phyloP scores from a whole-genome alignment of 2,888 invertebrate species.

The Ypsolopha sequella region DNA sequence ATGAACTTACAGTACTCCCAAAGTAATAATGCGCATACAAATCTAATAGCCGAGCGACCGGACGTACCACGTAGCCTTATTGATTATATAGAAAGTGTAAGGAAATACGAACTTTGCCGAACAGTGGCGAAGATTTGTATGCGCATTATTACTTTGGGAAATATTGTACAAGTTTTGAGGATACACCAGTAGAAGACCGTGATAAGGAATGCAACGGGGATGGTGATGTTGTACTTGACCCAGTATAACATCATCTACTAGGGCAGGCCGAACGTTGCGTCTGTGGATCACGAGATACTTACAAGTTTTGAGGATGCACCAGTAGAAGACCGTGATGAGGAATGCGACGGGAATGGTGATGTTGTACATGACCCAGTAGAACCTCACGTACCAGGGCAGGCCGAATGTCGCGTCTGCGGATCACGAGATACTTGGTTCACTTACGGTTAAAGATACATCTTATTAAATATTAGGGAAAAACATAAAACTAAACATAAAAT shows the following conservation, averaged over 20 bases:
- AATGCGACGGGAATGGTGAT: conserved; percentile 58
- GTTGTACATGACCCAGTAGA: conserved; percentile 63
- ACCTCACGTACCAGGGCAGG: conserved; percentile 56
- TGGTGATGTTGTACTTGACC: conserved; percentile 60
- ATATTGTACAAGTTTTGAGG: conserved; percentile 41
- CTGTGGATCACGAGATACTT: conserved; percentile 25
- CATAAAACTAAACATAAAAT: too few species aligned
- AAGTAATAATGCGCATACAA: too few species aligned
- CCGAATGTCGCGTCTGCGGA: conserved; percentile 44
- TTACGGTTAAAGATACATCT: too few species aligned
- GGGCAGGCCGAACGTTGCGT: conserved; percentile 47
- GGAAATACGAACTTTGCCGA: too few species aligned
- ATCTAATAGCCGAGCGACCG: too few species aligned
- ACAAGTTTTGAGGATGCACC: conserved; percentile 50
- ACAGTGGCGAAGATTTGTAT: too few species aligned
- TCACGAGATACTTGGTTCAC: too few species aligned
- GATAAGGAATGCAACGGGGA: conserved; percentile 59
- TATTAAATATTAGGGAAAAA: too few species aligned
- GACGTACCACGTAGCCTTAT: too few species aligned
- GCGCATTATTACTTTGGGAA: too few species aligned
- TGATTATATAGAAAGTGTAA: too few species aligned
- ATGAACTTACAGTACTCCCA: too few species aligned
- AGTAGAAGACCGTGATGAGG: conserved; percentile 62
- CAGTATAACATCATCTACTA: conserved; percentile 61
- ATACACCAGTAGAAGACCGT: conserved; percentile 63